phyloP scores from a whole-genome alignment of 2,888 invertebrate species.

The Muschampia plurimacula region DNA sequence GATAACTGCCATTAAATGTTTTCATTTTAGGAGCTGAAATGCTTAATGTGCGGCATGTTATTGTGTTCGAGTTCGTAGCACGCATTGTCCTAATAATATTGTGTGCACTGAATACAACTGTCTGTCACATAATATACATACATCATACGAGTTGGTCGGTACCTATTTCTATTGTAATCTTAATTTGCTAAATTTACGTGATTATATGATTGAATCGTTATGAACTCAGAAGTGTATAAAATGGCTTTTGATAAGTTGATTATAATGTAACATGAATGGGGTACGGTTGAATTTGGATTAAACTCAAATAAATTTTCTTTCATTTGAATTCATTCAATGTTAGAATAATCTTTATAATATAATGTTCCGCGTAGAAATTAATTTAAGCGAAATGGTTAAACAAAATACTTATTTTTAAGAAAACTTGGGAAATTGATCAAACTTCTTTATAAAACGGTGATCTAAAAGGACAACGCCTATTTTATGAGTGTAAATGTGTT shows the following conservation, averaged over 20 bases:
- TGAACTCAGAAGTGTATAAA: background rate
- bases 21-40: constrained; percentile 27
- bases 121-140: background rate
- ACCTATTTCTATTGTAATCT: background rate
- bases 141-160: background rate
- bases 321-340: too few species aligned
- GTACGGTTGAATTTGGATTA: too few species aligned
- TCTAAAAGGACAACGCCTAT: too few species aligned
- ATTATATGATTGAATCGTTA: background rate
- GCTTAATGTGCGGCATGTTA: constrained; percentile 20
- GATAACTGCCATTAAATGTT: constrained; percentile 16
- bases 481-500: too few species aligned
- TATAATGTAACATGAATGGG: too few species aligned
- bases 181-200: background rate
- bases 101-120: constrained; percentile 29
- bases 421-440: too few species aligned
- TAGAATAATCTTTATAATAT: too few species aligned
- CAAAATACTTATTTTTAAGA: too few species aligned
- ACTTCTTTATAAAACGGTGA: too few species aligned
- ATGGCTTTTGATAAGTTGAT: background rate
- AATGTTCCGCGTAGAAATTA: too few species aligned
- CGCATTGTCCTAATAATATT: constrained; percentile 30
- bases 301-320: too few species aligned
- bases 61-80: constrained; percentile 30
- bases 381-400: too few species aligned